Evolutionary conservation across 2,113 vertebrate species (phyloP).

Genomic region (Antechinus flavipes): DNA sequence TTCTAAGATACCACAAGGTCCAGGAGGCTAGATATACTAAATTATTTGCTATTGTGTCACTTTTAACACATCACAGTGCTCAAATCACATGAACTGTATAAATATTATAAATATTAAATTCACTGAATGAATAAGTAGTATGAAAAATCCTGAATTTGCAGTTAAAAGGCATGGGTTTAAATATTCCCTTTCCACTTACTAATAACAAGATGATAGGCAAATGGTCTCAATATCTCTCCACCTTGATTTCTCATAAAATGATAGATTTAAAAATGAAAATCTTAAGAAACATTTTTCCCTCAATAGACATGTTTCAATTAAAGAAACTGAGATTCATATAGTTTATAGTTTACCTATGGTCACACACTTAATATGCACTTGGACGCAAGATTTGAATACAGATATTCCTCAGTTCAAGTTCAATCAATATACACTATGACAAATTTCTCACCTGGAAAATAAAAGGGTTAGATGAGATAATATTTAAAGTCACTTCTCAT

Average conservation of each 20-base stretch:
- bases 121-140: background rate
- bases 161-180: constrained; percentile 1
- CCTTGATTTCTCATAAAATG: background rate
- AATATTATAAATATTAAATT: background rate
- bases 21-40: background rate
- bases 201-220: background rate
- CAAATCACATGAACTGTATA: background rate
- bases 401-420: background rate
- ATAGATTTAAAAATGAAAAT: background rate
- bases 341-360: background rate
- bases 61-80: background rate
- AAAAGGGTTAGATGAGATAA: background rate
- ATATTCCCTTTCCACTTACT: constrained; percentile 10
- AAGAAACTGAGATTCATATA: background rate
- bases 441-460: background rate
- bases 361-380: background rate
- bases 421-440: background rate
- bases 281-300: background rate
- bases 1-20: background rate
- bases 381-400: background rate
- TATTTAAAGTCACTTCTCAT: background rate
- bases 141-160: background rate
- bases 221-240: background rate
- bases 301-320: background rate
- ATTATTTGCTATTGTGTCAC: background rate